Evolutionary conservation across 2,797 vertebrate genomes (phyloP).

Genomic region (Megaceryle alcyon): DNA sequence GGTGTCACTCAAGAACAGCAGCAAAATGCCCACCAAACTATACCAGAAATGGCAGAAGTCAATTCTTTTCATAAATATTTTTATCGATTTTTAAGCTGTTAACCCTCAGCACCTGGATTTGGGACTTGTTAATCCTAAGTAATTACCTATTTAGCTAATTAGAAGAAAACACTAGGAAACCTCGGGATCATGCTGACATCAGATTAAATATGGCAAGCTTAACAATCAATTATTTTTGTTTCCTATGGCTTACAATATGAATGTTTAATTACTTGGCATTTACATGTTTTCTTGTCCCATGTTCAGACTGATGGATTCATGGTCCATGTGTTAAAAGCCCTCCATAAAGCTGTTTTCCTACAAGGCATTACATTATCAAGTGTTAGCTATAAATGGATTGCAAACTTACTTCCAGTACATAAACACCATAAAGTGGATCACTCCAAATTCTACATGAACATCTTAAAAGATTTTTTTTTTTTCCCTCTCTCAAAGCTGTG

Average conservation of each 20-base stretch:
- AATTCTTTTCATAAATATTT: neutral
- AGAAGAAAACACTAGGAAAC: conserved; percentile 2
- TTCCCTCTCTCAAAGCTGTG: neutral
- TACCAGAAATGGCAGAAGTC: neutral
- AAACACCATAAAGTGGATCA: neutral
- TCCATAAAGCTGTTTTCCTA: neutral
- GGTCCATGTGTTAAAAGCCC: neutral
- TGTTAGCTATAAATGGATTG: neutral
- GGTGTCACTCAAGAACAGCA: conserved; percentile 62
- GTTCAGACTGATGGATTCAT: neutral
- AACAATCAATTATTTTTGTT: conserved; percentile 36
- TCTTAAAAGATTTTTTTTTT: neutral
- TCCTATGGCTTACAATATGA: conserved; percentile 9
- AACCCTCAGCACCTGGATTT: neutral
- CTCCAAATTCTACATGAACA: neutral
- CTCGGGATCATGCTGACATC: neutral
- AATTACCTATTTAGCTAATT: conserved; percentile 55
- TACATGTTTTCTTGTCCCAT: neutral
- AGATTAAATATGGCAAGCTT: conserved; percentile 7
- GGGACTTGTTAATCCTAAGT: neutral
- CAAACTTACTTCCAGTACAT: neutral
- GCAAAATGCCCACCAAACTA: neutral
- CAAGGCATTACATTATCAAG: neutral
- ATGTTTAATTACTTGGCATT: conserved; percentile 19
- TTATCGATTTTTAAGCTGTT: conserved; percentile 7